phyloP scores from a whole-genome alignment of 2,888 invertebrate species.

The Drosophila borborema region DNA sequence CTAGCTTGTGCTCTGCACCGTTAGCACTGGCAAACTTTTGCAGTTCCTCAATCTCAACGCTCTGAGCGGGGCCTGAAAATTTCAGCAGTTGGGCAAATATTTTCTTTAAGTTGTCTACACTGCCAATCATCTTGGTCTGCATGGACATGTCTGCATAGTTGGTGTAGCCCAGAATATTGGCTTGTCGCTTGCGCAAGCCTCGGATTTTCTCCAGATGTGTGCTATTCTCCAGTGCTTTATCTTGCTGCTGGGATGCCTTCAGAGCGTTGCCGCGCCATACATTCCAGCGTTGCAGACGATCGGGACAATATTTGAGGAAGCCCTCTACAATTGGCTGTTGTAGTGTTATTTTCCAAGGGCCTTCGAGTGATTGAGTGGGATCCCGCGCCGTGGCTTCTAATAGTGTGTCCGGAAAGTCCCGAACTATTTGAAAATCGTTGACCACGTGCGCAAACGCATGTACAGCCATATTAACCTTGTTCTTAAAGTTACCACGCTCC shows the following conservation, averaged over 20 bases:
- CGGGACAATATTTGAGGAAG: slow-evolving; percentile 94
- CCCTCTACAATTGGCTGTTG: slow-evolving; percentile 90
- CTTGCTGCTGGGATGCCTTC: slow-evolving; percentile 88
- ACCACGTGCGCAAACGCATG: slow-evolving; percentile 89
- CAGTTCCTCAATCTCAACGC: slow-evolving; percentile 90
- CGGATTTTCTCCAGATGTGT: slow-evolving; percentile 92
- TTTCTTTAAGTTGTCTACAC: slow-evolving; percentile 90
- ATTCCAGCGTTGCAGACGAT: slow-evolving; percentile 91
- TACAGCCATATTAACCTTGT: slow-evolving; percentile 89
- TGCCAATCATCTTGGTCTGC: slow-evolving; percentile 97
- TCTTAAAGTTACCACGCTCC: slow-evolving; percentile 88
- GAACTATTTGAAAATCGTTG: slow-evolving; percentile 88
- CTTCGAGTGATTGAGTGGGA: slow-evolving; percentile 87
- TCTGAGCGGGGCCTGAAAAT: slow-evolving; percentile 90
- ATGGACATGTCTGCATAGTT: slow-evolving; percentile 94
- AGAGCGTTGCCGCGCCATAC: slow-evolving; percentile 92
- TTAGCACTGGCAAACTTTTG: slow-evolving; percentile 90
- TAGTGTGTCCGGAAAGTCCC: slow-evolving; percentile 90
- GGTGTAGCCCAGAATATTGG: slow-evolving; percentile 91
- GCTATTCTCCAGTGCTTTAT: slow-evolving; percentile 89
- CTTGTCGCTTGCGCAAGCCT: slow-evolving; percentile 88
- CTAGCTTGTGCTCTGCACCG: slow-evolving; percentile 89
- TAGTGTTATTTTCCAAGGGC: slow-evolving; percentile 94
- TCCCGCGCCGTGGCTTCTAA: slow-evolving; percentile 89
- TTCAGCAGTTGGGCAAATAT: slow-evolving; percentile 89